Evolutionary conservation across 2,888 invertebrate genomes (phyloP).

Genomic region (Pachymerium ferrugineum): DNA sequence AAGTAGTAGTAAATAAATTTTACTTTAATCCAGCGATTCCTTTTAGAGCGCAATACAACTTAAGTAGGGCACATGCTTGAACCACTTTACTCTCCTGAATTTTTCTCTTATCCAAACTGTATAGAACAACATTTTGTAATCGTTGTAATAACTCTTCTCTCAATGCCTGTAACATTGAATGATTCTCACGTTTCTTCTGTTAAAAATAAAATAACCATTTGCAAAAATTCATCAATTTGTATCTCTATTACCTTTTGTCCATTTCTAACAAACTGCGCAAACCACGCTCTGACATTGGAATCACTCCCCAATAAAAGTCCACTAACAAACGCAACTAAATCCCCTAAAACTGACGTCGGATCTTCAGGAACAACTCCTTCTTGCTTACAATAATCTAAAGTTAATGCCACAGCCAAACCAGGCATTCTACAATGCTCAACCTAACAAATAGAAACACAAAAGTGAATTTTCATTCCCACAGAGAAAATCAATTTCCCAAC

Average conservation of each 20-base stretch:
- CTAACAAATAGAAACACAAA: constrained; percentile 42
- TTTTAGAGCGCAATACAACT: constrained; percentile 84
- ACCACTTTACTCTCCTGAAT: constrained; percentile 63
- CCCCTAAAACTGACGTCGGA: constrained; percentile 45
- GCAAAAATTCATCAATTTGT: too few relatives aligned
- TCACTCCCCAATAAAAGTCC: constrained; percentile 85
- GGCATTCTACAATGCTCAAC: constrained; percentile 83
- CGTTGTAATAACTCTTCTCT: constrained; percentile 65
- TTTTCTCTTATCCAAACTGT: constrained; percentile 40
- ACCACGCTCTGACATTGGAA: constrained; percentile 83
- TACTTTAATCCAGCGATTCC: constrained; percentile 88
- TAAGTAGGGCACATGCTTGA: constrained; percentile 79
- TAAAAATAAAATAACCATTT: constrained; percentile 34
- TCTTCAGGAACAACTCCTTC: constrained; percentile 50
- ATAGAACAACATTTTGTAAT: constrained; percentile 42
- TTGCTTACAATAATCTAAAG: constrained; percentile 56
- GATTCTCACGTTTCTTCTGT: constrained; percentile 60
- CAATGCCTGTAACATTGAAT: constrained; percentile 63
- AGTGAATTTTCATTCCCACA: background rate
- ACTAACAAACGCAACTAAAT: constrained; percentile 75
- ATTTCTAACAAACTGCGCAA: constrained; percentile 81
- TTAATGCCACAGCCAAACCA: constrained; percentile 75
- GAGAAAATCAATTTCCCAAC: constrained; percentile 48
- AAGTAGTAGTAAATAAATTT: background rate
- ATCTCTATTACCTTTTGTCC: constrained; percentile 60